Evolutionary conservation across 2,797 vertebrate species (phyloP).

Genomic region (Lacerta agilis): DNA sequence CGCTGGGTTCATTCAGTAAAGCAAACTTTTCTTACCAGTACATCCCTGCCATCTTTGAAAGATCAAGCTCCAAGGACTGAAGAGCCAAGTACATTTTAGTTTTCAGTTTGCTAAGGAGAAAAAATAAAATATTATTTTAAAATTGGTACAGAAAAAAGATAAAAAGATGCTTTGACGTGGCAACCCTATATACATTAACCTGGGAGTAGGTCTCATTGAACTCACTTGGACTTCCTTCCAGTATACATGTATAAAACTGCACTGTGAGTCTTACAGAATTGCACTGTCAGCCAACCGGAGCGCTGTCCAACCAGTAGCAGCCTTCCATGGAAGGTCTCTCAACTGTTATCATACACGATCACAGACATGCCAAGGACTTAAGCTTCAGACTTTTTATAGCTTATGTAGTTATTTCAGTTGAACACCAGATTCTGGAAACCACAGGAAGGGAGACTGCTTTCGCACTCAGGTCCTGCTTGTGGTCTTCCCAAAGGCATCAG

Average conservation of each 20-base stretch:
- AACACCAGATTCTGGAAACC: too few relatives aligned
- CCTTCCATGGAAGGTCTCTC: not conserved
- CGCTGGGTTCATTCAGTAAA: not conserved
- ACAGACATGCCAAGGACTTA: not conserved
- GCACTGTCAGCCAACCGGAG: too few relatives aligned
- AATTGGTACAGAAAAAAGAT: fast-evolving
- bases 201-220: not conserved
- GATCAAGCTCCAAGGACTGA: conserved; percentile 95
- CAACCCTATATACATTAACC: not conserved
- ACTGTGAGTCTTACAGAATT: not conserved
- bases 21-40: conserved; percentile 85
- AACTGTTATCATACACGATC: not conserved
- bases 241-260: not conserved
- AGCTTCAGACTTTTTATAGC: not conserved
- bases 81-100: conserved; percentile 99
- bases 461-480: too few relatives aligned
- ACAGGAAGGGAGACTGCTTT: too few relatives aligned
- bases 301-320: not conserved
- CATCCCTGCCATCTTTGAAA: conserved; percentile 99
- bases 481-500: too few relatives aligned
- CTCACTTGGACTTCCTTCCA: not conserved
- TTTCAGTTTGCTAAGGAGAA: conserved; percentile 89
- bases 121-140: not conserved
- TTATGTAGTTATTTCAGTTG: not conserved
- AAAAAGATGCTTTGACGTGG: not conserved